phyloP scores from a whole-genome alignment of 2,113 vertebrate genomes.

The Cyanocitta stelleri region DNA sequence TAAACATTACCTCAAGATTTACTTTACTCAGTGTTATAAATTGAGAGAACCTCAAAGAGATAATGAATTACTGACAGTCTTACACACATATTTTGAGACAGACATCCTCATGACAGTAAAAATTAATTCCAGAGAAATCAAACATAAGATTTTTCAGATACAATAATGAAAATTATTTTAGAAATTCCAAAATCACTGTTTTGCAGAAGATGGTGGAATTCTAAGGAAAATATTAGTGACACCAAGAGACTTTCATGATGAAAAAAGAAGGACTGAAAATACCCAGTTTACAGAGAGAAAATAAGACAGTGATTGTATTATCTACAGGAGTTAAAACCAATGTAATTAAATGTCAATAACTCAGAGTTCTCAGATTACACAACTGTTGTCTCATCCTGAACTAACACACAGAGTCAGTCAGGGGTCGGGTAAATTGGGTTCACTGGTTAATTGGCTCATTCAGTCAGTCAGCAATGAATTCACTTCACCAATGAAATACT shows the following conservation, averaged over 20 bases:
- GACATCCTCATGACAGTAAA: background rate
- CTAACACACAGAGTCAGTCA: background rate
- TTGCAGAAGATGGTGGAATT: background rate
- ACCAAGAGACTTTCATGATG: background rate
- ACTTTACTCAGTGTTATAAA: background rate
- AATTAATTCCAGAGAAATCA: background rate
- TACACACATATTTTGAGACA: background rate
- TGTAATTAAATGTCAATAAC: background rate
- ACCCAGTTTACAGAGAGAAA: background rate
- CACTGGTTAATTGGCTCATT: background rate
- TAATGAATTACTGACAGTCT: background rate
- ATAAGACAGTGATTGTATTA: background rate
- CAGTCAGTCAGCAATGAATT: background rate
- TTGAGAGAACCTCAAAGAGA: background rate
- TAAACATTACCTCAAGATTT: conserved; percentile 3
- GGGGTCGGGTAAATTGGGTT: background rate
- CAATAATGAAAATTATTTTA: background rate
- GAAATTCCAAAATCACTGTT: background rate
- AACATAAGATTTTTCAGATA: background rate
- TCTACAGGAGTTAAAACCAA: background rate
- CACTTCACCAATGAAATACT: background rate
- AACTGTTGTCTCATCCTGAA: background rate
- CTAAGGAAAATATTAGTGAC: background rate
- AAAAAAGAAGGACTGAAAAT: background rate
- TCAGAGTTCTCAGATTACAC: background rate